Evolutionary conservation across 2,113 vertebrate genomes (phyloP), one percentile per base, ranked within the genome.

Genomic region (Hypomesus transpacificus): DNA sequence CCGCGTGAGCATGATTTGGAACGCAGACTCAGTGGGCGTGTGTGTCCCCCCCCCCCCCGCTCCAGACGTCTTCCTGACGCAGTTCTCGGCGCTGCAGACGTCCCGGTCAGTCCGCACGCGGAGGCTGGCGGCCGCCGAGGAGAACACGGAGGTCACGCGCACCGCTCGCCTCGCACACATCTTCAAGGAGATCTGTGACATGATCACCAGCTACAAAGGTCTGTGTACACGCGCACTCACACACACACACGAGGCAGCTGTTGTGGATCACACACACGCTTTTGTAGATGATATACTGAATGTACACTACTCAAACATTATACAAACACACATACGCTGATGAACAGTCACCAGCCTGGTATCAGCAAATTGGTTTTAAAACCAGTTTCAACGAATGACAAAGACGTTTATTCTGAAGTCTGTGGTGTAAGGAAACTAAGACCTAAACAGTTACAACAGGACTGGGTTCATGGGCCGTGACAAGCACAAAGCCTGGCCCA

Each of bases 181-280:
- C 90, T 98, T 99, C 90, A 99, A 98, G 88, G 97, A 99, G 88
- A 99, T 99, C 34, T 98, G 94, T 76, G 96, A 98, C 75, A 95
- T 96, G 86, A 98, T 99, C 89, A 95, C 96, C 73, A 88, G 95
- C 82, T 98, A 98, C 70, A 99, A 98, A 91, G 97, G 97, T 97
- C 39, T 46, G 63, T 65, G 3, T 6, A 22, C n/a, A 22, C 20
- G 22, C 31, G 14, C 14, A 24, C 62, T 20, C 56, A 17, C 51
- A 17, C 54, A 50, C 28, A 21, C 21, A 59, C 52, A 65, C 70
- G 7, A 9, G 18, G 16, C 2, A 17, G 3, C 31, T 3, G 13
- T 3, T 46, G 11, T 28, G 14, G 20, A 14, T 58, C 59, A 61
- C 59, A 24, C 21, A 54, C 51, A 54, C 13, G 39, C 39, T 39